These are phyloP conservation scores for Enhydra lutris DNA, from an alignment of 2,113 vertebrate species.

Conservation along the genomic window DNA sequence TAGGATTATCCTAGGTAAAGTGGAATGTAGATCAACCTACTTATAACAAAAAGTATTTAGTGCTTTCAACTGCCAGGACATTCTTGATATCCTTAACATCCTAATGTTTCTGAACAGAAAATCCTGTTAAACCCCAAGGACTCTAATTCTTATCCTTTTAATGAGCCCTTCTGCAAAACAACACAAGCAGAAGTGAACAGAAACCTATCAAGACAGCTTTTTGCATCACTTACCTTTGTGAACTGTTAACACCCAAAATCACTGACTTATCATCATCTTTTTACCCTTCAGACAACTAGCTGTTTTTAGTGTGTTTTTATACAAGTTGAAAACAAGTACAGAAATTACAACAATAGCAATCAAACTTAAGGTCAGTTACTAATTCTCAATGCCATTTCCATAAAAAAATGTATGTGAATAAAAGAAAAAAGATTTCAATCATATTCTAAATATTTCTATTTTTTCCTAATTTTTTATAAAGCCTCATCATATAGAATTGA, in stretches of 20 bases:
- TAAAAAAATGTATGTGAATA: background rate
- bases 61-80: background rate
- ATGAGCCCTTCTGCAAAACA: background rate
- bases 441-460: background rate
- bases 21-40: background rate
- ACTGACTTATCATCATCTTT: background rate
- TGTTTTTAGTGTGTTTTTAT: background rate
- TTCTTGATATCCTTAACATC: background rate
- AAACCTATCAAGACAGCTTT: background rate
- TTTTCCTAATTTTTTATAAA: conserved; percentile 20
- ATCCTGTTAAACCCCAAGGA: background rate
- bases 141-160: background rate
- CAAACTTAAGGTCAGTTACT: conserved; percentile 3
- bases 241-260: background rate
- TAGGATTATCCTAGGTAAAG: background rate
- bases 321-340: background rate
- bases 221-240: background rate
- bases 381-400: background rate
- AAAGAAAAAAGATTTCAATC: background rate
- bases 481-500: background rate
- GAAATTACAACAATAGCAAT: background rate
- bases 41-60: background rate
- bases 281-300: background rate
- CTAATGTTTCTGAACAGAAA: background rate
- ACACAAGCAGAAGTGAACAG: background rate